Evolutionary conservation across 2,888 invertebrate species (phyloP).

Genomic region (Drosophila koepferae): DNA sequence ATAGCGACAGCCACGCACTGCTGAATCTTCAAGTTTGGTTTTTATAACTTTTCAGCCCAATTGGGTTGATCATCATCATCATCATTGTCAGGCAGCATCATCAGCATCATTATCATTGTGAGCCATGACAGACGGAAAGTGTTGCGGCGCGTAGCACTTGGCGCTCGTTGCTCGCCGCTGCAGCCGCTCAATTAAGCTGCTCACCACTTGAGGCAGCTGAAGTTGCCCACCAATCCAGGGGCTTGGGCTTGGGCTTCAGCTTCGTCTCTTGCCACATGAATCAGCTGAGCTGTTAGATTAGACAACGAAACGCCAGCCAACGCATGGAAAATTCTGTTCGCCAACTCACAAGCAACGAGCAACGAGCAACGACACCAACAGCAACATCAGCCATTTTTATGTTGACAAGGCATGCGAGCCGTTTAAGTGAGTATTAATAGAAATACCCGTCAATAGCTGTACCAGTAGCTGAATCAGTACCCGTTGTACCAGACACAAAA

Average conservation of each 20-base stretch:
- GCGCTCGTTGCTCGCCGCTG: conserved; percentile 43
- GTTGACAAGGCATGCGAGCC: conserved; percentile 63
- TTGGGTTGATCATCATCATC: conserved; percentile 51
- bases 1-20: conserved; percentile 68
- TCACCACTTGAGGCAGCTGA: conserved; percentile 52
- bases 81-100: conserved; percentile 19
- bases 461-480: conserved; percentile 15
- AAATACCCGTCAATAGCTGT: conserved; percentile 48
- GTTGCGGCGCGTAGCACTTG: conserved; percentile 56
- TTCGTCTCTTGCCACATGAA: conserved; percentile 47
- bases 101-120: conserved; percentile 50
- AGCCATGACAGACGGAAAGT: conserved; percentile 59
- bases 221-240: conserved; percentile 15
- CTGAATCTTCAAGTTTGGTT: conserved; percentile 62
- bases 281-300: conserved; percentile 59
- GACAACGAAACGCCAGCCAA: conserved; percentile 61
- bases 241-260: conserved; percentile 6
- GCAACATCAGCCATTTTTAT: conserved; percentile 25
- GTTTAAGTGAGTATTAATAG: conserved; percentile 60
- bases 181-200: conserved; percentile 76
- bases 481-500: conserved; percentile 54
- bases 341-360: conserved; percentile 36
- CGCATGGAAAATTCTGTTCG: conserved; percentile 54
- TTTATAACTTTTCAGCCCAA: conserved; percentile 40
- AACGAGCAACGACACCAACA: neutral